phyloP scores from a whole-genome alignment of 1,140 invertebrate genomes.

The Eufriesea mexicana region DNA sequence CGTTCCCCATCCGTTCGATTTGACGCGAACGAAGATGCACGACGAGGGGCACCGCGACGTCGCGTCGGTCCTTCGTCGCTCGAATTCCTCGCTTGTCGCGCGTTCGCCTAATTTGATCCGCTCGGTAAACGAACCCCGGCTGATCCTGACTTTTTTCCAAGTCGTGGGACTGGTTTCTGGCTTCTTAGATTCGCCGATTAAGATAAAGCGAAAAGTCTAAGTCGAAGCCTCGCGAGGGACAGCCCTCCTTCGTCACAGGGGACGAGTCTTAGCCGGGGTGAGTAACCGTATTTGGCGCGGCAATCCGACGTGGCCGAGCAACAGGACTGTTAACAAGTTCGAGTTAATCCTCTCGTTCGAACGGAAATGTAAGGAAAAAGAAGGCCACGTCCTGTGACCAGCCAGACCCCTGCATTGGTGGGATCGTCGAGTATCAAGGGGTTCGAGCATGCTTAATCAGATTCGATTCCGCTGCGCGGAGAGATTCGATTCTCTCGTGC shows the following conservation, averaged over 20 bases:
- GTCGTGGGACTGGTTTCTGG: background rate
- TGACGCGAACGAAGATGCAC: slow-evolving; percentile 37
- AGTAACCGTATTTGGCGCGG: slow-evolving; percentile 67
- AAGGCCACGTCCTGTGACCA: too few species aligned
- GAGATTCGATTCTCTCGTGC: too few species aligned
- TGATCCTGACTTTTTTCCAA: slow-evolving; percentile 18
- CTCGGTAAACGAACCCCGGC: slow-evolving; percentile 33
- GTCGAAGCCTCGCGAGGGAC: slow-evolving; percentile 51
- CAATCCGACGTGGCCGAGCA: background rate
- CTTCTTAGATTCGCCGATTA: slow-evolving; percentile 61
- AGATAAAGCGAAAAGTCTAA: slow-evolving; percentile 57
- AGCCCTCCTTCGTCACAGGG: slow-evolving; percentile 28
- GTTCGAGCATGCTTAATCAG: too few species aligned
- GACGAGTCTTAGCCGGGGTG: slow-evolving; percentile 46
- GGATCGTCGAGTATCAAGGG: too few species aligned
- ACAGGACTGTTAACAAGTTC: slow-evolving; percentile 17
- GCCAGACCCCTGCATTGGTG: too few species aligned
- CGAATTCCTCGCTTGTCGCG: slow-evolving; percentile 32
- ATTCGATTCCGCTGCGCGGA: too few species aligned
- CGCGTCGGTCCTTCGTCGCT: background rate
- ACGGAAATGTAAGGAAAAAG: background rate
- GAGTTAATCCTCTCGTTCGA: background rate
- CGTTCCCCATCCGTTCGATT: background rate
- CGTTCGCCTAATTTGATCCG: slow-evolving; percentile 56
- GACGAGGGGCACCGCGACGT: background rate